Base-by-base conservation (phyloP, 2,888 invertebrate species). In the Mesorhabditis spiculigera region DNA sequence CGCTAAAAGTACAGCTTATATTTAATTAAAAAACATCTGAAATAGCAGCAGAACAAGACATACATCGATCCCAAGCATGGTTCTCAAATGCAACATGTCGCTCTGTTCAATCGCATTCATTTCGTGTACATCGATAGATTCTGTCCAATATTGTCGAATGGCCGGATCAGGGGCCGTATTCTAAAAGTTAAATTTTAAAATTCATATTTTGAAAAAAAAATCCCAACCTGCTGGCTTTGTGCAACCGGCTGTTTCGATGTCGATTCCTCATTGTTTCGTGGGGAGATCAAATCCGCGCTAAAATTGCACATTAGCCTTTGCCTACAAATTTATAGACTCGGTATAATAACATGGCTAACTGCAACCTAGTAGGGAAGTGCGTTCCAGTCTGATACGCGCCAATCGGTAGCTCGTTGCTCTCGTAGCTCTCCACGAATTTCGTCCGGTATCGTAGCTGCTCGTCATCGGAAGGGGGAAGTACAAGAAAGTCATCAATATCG, bases 1-100 rank as follows among this genome's bases (percentile, higher is more conserved):
- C 75, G 77, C 82, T 83, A 66, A 67, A 77, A 77, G 5, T 41
- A 10, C 10, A 68, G 5, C 6, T 28, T 28, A 13, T 41, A 3
- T 13, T 4, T 13, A 13, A 45, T 16, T 16, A 28, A 16, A 43
- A 16, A 4, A 44, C 13, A 68, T 63, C 42, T 63, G 13, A 58
- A 45, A 45, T 10, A n/a, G 16, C 8, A 58, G 43, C n/a, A 5
- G 8, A 63, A 13, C 67, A 65, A 10, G 4, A 4, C 73, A 45
- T 16, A 81, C 81, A 67, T 85, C 84, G 67, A 84, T 81, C 8
- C 84, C 84, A 5, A 84, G 74, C 74, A 81, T 82, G 16, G 72
- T 75, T 65, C 77, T 74, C 44, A 84, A 65, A 65, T 43, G 65
- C 65, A 65, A 43, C 65, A 65, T 65, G 65, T 16, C 42, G 43